Base-by-base conservation (phyloP, 2,888 invertebrate genomes). In the Epistrophella euchroma region DNA sequence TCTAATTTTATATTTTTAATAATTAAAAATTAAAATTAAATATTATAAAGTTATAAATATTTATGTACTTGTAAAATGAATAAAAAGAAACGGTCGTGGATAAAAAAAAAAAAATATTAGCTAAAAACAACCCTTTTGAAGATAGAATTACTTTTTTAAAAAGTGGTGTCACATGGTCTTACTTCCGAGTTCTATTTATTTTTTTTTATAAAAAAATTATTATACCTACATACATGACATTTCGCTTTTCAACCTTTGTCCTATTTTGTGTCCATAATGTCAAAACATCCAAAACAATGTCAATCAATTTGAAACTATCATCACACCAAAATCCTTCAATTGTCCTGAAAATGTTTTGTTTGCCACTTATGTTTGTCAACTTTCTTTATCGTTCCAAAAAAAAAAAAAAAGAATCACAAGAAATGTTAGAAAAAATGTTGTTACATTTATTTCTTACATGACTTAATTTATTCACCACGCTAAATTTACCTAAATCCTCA, bases 381-480 rank as follows among this genome's bases (percentile, higher is more conserved):
- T 56, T 5, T 35, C 11, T 56, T 32, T 35, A 17, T 56, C 5
- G 13, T 17, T 37, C 37, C 6, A 58, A 37, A 37, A 11, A 35
- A 60, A 37, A 58, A 50, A 58, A 37, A 37, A 11, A 35, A 60
- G 22, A 58, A 50, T 22, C 22, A 7, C 28, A 35, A 35, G 11
- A 56, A 56, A 55, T 62, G 15, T 78, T 19, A 66, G 66, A 62
- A 11, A 64, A 37, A 70, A 17, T n/a, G 9, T n/a, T 19, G n/a
- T 55, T 17, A 15, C 9, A 40, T 74, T 50, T 9, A 17, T 4
- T 35, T 60, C 1, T 28, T 1, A 32, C 10, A 1, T 43, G 2
- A 32, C 1, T 19, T 77, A 83, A 83, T 83, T 78, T 83, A 83
- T 77, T 73, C 77, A 83, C 52, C 72, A 68, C 52, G 32, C 60